Conservation (phyloP, 2,113 vertebrate species). For the Microcebus griseorufus region DNA sequence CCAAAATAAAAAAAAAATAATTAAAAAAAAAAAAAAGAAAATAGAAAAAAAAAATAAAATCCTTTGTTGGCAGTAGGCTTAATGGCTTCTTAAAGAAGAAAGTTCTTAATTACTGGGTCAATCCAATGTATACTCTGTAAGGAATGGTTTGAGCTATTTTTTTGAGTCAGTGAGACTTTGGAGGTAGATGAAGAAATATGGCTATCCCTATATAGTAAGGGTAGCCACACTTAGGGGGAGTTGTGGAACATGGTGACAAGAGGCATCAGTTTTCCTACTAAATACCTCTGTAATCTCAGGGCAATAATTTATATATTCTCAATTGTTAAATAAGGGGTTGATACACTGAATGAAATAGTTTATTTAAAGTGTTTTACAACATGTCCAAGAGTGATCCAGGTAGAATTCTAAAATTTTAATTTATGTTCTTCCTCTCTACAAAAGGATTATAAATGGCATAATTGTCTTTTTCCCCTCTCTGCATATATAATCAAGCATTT, state of each 20-base stretch:
- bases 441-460: background rate
- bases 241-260: background rate
- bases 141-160: background rate
- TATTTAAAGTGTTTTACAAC: background rate
- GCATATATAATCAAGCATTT: background rate
- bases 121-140: background rate
- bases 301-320: no score
- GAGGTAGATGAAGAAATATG: background rate
- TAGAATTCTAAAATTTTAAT: background rate
- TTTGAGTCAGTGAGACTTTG: background rate
- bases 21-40: no score
- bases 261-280: background rate
- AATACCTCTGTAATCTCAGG: background rate
- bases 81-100: background rate
- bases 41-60: no score
- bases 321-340: background rate
- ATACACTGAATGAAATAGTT: background rate
- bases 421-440: background rate
- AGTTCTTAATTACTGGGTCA: background rate
- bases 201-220: background rate
- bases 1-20: no score
- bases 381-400: background rate
- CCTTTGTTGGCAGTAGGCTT: background rate
- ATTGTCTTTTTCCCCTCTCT: background rate
- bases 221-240: background rate